Evolutionary conservation across 2,113 vertebrate genomes (phyloP).

Genomic region (Dinomys branickii): DNA sequence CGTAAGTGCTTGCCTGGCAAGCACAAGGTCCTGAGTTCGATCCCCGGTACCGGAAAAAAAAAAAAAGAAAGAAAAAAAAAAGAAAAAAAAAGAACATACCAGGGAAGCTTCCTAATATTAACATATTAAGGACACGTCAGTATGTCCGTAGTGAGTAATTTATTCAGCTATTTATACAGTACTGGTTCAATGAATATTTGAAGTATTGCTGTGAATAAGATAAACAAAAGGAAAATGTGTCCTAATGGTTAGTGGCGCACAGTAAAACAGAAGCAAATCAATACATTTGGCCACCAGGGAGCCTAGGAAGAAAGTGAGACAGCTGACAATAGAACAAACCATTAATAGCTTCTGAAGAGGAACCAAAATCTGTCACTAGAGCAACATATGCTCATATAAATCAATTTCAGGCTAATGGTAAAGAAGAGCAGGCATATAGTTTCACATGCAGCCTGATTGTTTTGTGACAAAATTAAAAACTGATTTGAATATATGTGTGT

Average conservation of each 20-base stretch:
- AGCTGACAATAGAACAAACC: background rate
- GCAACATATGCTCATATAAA: background rate
- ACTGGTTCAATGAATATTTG: background rate
- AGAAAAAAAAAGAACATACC: no score
- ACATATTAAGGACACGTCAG: background rate
- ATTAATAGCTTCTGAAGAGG: background rate
- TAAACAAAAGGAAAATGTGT: background rate
- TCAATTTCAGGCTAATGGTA: background rate
- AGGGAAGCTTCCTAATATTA: background rate
- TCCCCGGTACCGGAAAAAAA: background rate
- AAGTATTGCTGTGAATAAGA: background rate
- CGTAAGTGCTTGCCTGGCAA: no score
- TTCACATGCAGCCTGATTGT: background rate
- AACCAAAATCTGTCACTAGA: background rate
- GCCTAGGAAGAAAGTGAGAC: background rate
- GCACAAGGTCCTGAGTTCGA: no score
- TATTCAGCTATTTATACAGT: background rate
- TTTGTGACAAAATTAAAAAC: background rate
- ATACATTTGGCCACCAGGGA: background rate
- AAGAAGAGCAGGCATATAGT: background rate
- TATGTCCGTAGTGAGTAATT: background rate
- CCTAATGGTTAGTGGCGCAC: background rate
- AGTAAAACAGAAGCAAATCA: background rate
- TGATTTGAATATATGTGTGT: background rate
- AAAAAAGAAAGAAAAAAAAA: no score